Evolutionary conservation across 2,113 vertebrate genomes (phyloP), one percentile per base, ranked within the genome.

Genomic region (Ctenodactylus gundi): DNA sequence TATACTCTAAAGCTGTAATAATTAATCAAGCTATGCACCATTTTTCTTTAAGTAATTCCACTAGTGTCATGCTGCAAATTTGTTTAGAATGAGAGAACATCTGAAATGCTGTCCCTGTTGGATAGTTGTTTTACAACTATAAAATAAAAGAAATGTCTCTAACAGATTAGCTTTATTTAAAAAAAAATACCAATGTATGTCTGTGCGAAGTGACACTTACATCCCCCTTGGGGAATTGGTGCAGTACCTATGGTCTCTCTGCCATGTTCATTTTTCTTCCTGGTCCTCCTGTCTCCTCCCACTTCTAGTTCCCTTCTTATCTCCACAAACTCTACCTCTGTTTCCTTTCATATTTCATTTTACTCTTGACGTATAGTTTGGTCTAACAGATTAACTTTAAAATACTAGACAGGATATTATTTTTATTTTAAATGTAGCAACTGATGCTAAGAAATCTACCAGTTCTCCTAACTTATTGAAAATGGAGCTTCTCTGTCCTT

Each of bases 21-120:
- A 73, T 78, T 89, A 91, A 90, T 36, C 21, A 77, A n/a, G 9
- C 20, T 55, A 9, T 83, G 29, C 62, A 76, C 29, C 13, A 87
- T 58, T 88, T 85, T 94, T n/a, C 23, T 46, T 90, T 88, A 57
- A 67, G 86, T 75, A 94, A 87, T 29, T 88, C 11, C 60, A 41
- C 41, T 3, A 21, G 64, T 75, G 73, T 41, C 70, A 64, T 0
- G 0, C n/a, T 65, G 3, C 57, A 41, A 51, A 39, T 62, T 85
- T 6, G 82, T 6, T 89, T 60, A 78, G 41, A 77, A 80, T 53
- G 25, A 93, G 31, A 89, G 64, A 13, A 81, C 41, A 94, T n/a
- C n/a, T 80, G 53, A 55, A 41, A 18, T 49, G 7, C n/a, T 78
- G 6, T 62, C 58, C 20, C 36, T 13, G 75, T 27, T 90, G 81